A percentile compares a stretch with the other conserved stretches of the same genome.
Evolutionary conservation across 2,888 invertebrate genomes (phyloP).

Genomic region (Polyploca ridens): DNA sequence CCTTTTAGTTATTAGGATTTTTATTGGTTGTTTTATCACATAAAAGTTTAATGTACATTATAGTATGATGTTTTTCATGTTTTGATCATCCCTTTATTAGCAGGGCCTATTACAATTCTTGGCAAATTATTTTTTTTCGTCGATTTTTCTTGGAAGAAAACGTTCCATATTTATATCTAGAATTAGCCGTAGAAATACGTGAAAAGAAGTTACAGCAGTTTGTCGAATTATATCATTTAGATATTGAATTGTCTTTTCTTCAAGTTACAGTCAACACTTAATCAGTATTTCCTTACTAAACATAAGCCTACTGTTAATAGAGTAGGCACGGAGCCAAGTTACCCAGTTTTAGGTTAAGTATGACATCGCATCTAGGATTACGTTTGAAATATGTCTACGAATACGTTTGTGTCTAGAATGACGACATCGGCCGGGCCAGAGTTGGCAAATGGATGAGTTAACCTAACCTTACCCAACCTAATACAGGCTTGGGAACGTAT

Average conservation of each 20-base stretch:
- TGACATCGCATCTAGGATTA: constrained; percentile 23
- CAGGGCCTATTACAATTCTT: neutral
- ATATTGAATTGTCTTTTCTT: neutral
- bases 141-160: too few relatives aligned
- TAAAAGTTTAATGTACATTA: neutral
- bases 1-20: constrained; percentile 13
- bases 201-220: too few relatives aligned
- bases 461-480: constrained; percentile 10
- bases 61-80: neutral
- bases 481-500: neutral
- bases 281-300: neutral
- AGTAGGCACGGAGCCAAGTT: constrained; percentile 35
- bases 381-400: constrained; percentile 13
- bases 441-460: neutral
- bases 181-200: too few relatives aligned
- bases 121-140: neutral
- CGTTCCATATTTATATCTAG: too few relatives aligned
- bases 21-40: neutral
- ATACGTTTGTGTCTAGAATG: constrained; percentile 21
- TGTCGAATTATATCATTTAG: too few relatives aligned
- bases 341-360: constrained; percentile 23
- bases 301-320: neutral
- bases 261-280: neutral
- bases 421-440: constrained; percentile 19
- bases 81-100: neutral